Evolutionary conservation across 2,888 invertebrate genomes (phyloP).

Genomic region (Chydorus sphaericus): DNA sequence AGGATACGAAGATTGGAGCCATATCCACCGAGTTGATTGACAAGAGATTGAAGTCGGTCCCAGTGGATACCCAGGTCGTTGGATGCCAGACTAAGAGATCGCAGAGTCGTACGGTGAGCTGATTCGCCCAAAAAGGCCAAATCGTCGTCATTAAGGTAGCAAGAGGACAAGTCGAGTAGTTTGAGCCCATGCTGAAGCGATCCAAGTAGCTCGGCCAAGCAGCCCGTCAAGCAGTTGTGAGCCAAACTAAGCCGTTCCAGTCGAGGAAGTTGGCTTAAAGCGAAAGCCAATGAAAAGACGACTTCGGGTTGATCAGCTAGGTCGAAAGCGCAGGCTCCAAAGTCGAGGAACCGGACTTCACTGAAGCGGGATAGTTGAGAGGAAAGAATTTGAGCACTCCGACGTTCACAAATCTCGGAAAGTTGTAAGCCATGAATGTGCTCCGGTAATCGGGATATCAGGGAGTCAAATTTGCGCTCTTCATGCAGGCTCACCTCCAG

Average conservation of each 20-base stretch:
- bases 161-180: conserved; percentile 7
- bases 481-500: conserved; percentile 10
- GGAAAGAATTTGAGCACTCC: conserved; percentile 1
- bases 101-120: background rate
- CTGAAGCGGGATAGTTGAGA: background rate
- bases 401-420: background rate
- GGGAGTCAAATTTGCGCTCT: conserved; percentile 6
- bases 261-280: background rate
- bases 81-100: conserved; percentile 1
- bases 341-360: conserved; percentile 3
- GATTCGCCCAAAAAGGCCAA: conserved; percentile 6
- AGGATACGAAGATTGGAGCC: background rate
- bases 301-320: background rate
- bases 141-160: conserved; percentile 4
- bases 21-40: background rate
- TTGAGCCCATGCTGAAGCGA: conserved; percentile 7
- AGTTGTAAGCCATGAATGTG: conserved; percentile 8
- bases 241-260: conserved; percentile 8
- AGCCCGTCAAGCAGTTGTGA: conserved; percentile 6
- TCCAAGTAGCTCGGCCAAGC: background rate
- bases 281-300: background rate
- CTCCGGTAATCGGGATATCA: background rate
- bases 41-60: background rate
- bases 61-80: conserved; percentile 5
- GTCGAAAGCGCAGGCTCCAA: conserved; percentile 11